Evolutionary conservation across 1,140 invertebrate species (phyloP).

Genomic region (Eriosoma lanigerum): DNA sequence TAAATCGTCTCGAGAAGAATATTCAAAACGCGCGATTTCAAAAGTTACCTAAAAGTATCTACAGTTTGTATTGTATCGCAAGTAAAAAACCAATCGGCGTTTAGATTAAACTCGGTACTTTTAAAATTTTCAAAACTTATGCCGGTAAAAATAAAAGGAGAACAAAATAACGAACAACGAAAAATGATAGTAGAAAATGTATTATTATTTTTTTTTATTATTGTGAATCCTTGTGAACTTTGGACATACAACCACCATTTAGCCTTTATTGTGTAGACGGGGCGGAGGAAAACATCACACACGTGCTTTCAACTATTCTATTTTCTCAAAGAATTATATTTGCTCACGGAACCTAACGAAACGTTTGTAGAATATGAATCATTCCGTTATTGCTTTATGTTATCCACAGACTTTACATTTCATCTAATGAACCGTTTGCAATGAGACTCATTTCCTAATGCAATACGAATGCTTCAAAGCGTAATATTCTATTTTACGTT

Average conservation of each 20-base stretch:
- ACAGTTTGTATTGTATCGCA: background rate
- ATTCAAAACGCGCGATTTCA: background rate
- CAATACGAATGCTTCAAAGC: background rate
- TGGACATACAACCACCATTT: conserved; percentile 19
- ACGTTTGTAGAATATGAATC: conserved; percentile 46
- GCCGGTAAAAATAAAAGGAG: background rate
- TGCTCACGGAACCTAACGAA: conserved; percentile 13
- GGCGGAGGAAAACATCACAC: conserved; percentile 17
- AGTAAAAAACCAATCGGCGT: conserved; percentile 6
- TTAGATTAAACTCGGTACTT: background rate
- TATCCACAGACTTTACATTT: background rate
- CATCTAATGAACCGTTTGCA: conserved; percentile 15
- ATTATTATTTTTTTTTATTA: conserved; percentile 9
- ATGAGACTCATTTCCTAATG: background rate
- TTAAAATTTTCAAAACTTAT: background rate
- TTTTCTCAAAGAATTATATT: conserved; percentile 47
- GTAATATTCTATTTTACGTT: too few relatives aligned
- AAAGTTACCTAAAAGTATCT: background rate
- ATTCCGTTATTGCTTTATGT: conserved; percentile 26
- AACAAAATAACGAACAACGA: background rate
- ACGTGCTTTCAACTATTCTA: conserved; percentile 44
- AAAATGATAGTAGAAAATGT: too few relatives aligned
- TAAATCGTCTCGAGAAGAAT: background rate
- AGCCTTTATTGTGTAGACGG: background rate
- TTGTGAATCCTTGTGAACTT: conserved; percentile 3